phyloP scores from a whole-genome alignment of 1,140 invertebrate species.

The Anadara kagoshimensis region DNA sequence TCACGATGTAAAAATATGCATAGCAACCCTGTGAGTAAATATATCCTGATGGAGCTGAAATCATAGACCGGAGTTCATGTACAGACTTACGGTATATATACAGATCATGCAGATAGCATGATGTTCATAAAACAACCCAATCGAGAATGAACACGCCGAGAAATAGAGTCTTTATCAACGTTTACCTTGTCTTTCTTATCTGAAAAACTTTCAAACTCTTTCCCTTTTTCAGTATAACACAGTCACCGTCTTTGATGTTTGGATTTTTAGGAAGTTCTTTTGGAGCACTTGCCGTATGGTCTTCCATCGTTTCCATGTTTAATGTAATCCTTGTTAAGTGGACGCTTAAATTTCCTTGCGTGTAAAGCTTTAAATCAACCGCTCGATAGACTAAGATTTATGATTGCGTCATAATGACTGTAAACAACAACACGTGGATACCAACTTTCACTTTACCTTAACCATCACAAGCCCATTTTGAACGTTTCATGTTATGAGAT shows the following conservation, averaged over 20 bases:
- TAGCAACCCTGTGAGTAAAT: too few relatives aligned
- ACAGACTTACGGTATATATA: too few relatives aligned
- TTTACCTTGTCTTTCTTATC: slow-evolving; percentile 56
- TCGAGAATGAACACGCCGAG: not conserved
- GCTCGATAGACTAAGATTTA: not conserved
- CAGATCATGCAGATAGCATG: not conserved
- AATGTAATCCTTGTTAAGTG: not conserved
- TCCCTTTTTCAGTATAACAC: slow-evolving; percentile 60
- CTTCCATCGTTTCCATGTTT: not conserved
- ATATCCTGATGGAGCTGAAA: not conserved
- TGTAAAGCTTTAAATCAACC: not conserved
- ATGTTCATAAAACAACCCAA: not conserved
- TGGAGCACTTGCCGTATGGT: not conserved
- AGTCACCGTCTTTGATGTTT: slow-evolving; percentile 28
- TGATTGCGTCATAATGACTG: not conserved
- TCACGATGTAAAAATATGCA: too few relatives aligned
- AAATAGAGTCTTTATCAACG: not conserved
- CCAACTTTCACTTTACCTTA: slow-evolving; percentile 12
- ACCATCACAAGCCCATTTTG: not conserved
- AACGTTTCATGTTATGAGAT: not conserved
- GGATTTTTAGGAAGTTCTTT: not conserved
- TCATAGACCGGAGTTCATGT: too few relatives aligned
- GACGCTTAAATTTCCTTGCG: not conserved
- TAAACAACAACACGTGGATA: slow-evolving; percentile 14
- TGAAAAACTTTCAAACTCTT: slow-evolving; percentile 56